Base-by-base conservation (phyloP, 2,888 invertebrate species). In the Euzophera pinguis region DNA sequence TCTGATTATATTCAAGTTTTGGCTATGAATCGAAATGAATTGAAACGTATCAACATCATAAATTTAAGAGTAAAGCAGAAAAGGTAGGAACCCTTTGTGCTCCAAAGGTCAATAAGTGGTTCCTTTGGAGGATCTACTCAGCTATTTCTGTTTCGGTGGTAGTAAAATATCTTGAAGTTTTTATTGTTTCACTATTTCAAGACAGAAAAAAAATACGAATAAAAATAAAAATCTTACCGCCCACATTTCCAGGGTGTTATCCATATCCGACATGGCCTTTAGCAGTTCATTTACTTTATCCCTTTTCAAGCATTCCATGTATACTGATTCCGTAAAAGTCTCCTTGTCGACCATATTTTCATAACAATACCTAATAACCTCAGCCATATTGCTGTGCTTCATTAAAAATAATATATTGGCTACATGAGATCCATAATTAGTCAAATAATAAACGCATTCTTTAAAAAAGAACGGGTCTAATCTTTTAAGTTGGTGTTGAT, bases 401-500 rank as follows among this genome's bases (percentile, higher is more conserved):
- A 96, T 91, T 61, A 94, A 94, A 73, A 97, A 97, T 54, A 93
- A 92, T 50, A 97, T 91, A 52, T 95, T 92, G 8, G 94, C 93
- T 0, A 92, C 85, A 67, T 94, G 94, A 2, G 94, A 94, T 0
- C 97, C 97, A 69, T 97, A 98, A 55, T 93, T 94, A 2, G 92
- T 91, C 2, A 98, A 85, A 78, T 98, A 98, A 75, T 94, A 96
- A 1, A 96, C 78, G 65, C 96, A 96, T 81, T 98, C 97, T 56
- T 94, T 93, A 65, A 94, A 94, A 60, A 92, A 92, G 60, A 92
- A 89, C 0, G 92, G 90, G 54, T 92, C 91, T 0, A 93, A 69
- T 61, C 78, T 79, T 60, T 82, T 84, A 14, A 39, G 16, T 12
- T 69, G 68, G 13, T 73, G 73, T 34, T 81, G 65, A 43, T 86